Base-by-base conservation (phyloP, 2,888 invertebrate genomes). In the Diarsia rubi region DNA sequence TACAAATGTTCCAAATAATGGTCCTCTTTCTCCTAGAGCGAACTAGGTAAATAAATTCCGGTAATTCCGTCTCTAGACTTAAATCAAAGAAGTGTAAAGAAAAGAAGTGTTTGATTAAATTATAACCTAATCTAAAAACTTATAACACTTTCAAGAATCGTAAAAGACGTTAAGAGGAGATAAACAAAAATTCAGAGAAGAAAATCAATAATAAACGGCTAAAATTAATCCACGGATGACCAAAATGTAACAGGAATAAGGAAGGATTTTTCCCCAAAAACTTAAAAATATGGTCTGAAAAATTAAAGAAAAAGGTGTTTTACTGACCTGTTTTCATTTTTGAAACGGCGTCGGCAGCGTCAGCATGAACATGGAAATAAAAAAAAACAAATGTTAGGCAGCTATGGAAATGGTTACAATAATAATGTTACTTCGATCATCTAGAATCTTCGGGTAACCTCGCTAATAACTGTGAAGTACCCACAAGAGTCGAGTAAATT, bases 281-380 rank as follows among this genome's bases (percentile, higher is more conserved):
- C 27, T 9, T 14, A 21, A 5, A 66, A n/a, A 27, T 78, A 27
- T 27, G 44, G 5, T 47, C 0, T 42, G 44, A 54, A 47, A 62
- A 63, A 44, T 0, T 2, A 62, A 54, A 52, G 6, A 73, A 65
- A 75, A 78, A 75, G 71, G 62, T 16, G 3, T 84, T 87, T 88
- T 83, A 89, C 91, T 81, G 86, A 93, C 90, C 91, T 92, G 86
- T 86, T 90, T 88, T 83, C 79, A 85, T 84, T 81, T 84, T 81
- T 78, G 80, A 79, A 73, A 69, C 42, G 24, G 42, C 78, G 19
- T 77, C 80, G 76, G 70, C 80, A 75, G 70, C 78, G 72, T 85
- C 81, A 71, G 75, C 77, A 77, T 78, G 82, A 81, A 85, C 76
- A 87, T 87, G 83, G 62, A 87, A 87, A 85, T 73, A 83, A 85